Evolutionary conservation across 1,140 invertebrate species (phyloP), one percentile per base, ranked within the genome.

Genomic region (Mizuhopecten yessoensis): DNA sequence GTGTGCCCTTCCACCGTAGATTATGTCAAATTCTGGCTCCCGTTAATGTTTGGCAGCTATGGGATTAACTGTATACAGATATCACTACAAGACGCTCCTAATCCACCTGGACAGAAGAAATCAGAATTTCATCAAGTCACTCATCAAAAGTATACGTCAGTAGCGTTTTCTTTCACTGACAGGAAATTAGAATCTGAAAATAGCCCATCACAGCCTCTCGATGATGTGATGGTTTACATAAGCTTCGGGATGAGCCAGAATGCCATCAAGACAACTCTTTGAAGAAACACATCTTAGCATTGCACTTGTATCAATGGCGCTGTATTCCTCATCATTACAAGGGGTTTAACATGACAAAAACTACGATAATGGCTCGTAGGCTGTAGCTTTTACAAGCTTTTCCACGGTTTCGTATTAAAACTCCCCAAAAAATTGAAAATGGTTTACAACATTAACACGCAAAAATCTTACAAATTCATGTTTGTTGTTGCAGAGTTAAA

Each of bases 61-160:
- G 34, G 45, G 45, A 89, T 89, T 49, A 75, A 75, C 45, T 75
- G 49, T 75, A 49, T 89, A 75, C 34, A 89, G 23, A 29, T 89
- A 75, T 29, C n/a, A 34, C 29, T n/a, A 29, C 23, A 33, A 33
- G 75, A 89, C 42, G 15, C 33, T 34, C 49, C 49, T 33, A 49
- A 75, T 49, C 49, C 49, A 75, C 75, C 75, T 34, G 75, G 88
- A 75, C 34, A 89, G 88, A 75, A 75, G 45, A 89, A 75, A 34
- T 45, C 45, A 75, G 49, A 89, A 89, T 75, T 75, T 75, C 34
- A 33, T 89, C 36, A 33, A 57, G 42, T 42, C 57, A 49, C 34
- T 49, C 33, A 34, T 89, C 34, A 89, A 20, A 57, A 57, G 57
- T 75, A 29, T 75, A 75, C 57, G n/a, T 75, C 23, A 75, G 23